These are phyloP conservation scores for Callorhinus ursinus DNA, from an alignment of 2,113 vertebrate species.

Conservation along the genomic window DNA sequence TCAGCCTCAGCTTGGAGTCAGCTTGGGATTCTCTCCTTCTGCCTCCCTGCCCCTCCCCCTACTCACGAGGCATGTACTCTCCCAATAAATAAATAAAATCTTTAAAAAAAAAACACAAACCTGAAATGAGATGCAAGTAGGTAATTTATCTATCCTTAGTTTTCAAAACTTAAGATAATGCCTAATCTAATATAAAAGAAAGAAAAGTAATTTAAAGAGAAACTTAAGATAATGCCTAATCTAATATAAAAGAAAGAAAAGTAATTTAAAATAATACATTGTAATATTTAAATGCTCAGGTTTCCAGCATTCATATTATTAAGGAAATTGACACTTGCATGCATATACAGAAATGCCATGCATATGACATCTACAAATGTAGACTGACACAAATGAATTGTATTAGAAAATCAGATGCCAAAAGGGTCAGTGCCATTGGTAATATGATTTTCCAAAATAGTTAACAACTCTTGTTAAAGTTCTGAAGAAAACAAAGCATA, in stretches of 20 bases:
- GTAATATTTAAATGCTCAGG: not conserved
- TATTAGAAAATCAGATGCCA: constrained; percentile 9
- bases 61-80: not conserved
- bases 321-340: not conserved
- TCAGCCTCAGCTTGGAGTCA: not conserved
- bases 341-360: not conserved
- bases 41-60: not conserved
- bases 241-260: not conserved
- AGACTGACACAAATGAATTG: not conserved
- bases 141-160: not conserved
- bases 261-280: constrained; percentile 36
- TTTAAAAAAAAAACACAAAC: not conserved
- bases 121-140: not conserved
- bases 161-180: not conserved
- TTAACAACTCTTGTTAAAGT: not conserved
- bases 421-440: not conserved
- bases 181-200: not conserved
- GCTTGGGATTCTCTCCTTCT: not conserved
- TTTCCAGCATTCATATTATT: constrained; percentile 21
- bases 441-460: constrained; percentile 20
- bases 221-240: not conserved
- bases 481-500: constrained; percentile 26
- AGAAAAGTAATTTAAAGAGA: not conserved
- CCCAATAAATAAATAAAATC: not conserved
- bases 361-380: not conserved